phyloP scores from a whole-genome alignment of 1,140 invertebrate genomes.

The Orius insidiosus region DNA sequence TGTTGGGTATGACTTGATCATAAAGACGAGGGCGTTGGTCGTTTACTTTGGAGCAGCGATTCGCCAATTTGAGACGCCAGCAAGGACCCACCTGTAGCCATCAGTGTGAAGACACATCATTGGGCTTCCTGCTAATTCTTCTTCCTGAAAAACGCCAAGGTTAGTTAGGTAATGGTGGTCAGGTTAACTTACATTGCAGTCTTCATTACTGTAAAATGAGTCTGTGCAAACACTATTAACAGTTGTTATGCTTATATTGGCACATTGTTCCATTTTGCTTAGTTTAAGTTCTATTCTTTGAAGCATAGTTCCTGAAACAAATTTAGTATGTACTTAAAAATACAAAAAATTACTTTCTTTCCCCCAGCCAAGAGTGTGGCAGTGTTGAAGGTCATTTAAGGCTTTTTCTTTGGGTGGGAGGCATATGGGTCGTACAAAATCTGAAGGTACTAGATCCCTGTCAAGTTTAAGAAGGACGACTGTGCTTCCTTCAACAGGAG shows the following conservation, averaged over 20 bases:
- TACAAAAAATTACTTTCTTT: constrained; percentile 37
- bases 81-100: constrained; percentile 47
- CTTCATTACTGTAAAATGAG: constrained; percentile 53
- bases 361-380: constrained; percentile 68
- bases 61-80: constrained; percentile 61
- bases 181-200: constrained; percentile 50
- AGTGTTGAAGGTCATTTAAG: constrained; percentile 31
- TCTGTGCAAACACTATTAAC: constrained; percentile 69
- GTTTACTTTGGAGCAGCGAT: constrained; percentile 58
- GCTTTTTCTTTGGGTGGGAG: constrained; percentile 30
- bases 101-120: constrained; percentile 53
- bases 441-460: constrained; percentile 51
- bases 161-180: constrained; percentile 3
- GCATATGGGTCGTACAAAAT: constrained; percentile 68
- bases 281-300: constrained; percentile 56
- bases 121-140: constrained; percentile 70
- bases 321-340: background rate
- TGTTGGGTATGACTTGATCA: constrained; percentile 58
- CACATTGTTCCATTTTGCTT: constrained; percentile 57
- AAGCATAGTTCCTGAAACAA: constrained; percentile 40
- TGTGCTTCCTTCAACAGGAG: constrained; percentile 71
- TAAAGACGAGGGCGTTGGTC: constrained; percentile 59
- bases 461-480: constrained; percentile 65
- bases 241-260: constrained; percentile 65
- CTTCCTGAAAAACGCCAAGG: constrained; percentile 49